These are phyloP conservation scores for Allophyes oxyacanthae DNA, from an alignment of 2,888 invertebrate genomes.

Conservation along the genomic window DNA sequence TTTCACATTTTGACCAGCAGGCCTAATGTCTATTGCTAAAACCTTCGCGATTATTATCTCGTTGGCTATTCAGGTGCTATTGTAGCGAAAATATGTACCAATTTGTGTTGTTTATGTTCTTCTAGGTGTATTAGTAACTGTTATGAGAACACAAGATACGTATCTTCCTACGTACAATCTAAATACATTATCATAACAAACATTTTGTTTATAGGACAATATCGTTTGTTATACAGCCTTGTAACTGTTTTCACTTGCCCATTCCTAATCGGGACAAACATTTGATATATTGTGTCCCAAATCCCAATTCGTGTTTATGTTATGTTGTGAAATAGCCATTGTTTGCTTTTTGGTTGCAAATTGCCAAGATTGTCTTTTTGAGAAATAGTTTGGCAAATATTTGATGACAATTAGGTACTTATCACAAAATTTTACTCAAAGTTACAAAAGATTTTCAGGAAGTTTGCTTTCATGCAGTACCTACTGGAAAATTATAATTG, in stretches of 20 bases:
- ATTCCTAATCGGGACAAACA: neutral
- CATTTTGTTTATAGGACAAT: constrained; percentile 3
- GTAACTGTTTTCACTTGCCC: neutral
- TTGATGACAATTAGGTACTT: neutral
- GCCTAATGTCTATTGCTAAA: constrained; percentile 17
- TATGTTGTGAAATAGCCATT: too few relatives aligned
- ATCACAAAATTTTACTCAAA: too few relatives aligned
- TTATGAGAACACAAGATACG: neutral
- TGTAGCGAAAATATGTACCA: constrained; percentile 1
- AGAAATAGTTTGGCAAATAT: neutral
- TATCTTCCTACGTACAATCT: neutral
- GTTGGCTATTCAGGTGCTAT: neutral
- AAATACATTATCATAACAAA: neutral
- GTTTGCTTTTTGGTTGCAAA: neutral
- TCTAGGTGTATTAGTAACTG: neutral
- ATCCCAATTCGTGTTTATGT: neutral
- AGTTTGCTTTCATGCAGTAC: too few relatives aligned
- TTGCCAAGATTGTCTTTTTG: neutral
- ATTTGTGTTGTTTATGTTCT: constrained; percentile 2
- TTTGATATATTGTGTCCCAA: neutral
- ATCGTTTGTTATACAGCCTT: constrained; percentile 1
- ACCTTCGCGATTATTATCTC: constrained; percentile 19
- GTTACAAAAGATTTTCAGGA: too few relatives aligned
- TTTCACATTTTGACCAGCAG: constrained; percentile 33
- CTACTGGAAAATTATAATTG: too few relatives aligned